Base-by-base conservation (phyloP, 2,113 vertebrate species). In the Pituophis catenifer region DNA sequence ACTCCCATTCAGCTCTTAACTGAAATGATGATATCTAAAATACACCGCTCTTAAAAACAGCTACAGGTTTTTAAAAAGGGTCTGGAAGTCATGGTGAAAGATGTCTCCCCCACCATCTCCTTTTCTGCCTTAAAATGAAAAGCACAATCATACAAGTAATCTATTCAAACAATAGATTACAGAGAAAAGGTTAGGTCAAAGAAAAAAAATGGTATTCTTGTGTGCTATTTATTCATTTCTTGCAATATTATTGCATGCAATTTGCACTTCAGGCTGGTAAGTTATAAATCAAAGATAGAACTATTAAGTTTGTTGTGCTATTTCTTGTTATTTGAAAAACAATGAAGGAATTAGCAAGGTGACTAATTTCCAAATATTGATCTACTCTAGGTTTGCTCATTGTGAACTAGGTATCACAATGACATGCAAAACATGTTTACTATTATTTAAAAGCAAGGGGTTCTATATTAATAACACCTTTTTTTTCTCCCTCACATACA, bases 1-100 rank as follows among this genome's bases (percentile, higher is more conserved):
- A 93, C 55, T 23, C 90, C 94, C 92, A 92, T 92, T 93, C 93
- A 86, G 2, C 50, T 94, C 89, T 94, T 85, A 91, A 93, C 88
- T 70, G 52, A 38, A 92, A 95, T 29, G 29, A 86, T 50, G 89
- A 89, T 33, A 93, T 81, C 88, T 92, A 29, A 44, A 94, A 89
- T 12, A 59, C 55, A 92, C 88, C 65, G 65, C 89, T 89, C 89
- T 90, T 55, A 70, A 95, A 93, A 91, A 86, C 4, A n/a, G 92
- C 3, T 89, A 87, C 0, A 65, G 0, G 15, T 50, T 86, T 81
- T 86, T 12, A 65, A 92, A 93, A 54, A 52, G 44, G 33, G 33
- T 86, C 87, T 86, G 89, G 48, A 55, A 33, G 89, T 54, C 75
- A 65, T 54, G 92, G 12, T 21, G 50, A 90, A 33, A 90, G 81